phyloP scores from a whole-genome alignment of 2,113 vertebrate genomes.

The Centropristis striata region DNA sequence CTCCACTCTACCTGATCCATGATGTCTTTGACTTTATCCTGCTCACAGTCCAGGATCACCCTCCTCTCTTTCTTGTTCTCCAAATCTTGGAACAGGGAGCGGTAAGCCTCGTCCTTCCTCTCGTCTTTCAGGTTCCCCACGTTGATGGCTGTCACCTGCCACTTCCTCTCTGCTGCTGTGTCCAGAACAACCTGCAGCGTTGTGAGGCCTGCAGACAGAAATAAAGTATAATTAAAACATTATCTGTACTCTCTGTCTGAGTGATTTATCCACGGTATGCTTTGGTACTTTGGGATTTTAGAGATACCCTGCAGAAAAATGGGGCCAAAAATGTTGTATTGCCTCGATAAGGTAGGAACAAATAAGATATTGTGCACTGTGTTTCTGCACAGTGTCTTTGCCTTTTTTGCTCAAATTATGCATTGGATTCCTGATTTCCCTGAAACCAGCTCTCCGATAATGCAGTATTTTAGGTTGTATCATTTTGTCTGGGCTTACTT shows the following conservation, averaged over 20 bases:
- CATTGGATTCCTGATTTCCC: background rate
- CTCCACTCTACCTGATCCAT: conserved; percentile 92
- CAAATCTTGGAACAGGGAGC: conserved; percentile 97
- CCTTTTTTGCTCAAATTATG: background rate
- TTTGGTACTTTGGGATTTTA: background rate
- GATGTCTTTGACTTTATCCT: conserved; percentile 99
- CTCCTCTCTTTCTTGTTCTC: conserved; percentile 97
- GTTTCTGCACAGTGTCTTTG: background rate
- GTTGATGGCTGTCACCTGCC: conserved; percentile 99
- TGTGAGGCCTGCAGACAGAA: conserved; percentile 88
- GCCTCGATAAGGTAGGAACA: background rate
- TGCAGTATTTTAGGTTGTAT: background rate
- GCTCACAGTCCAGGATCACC: conserved; percentile 98
- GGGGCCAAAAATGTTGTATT: background rate
- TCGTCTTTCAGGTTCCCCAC: conserved; percentile 99
- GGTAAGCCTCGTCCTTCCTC: conserved; percentile 97
- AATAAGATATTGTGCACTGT: background rate
- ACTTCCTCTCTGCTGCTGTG: conserved; percentile 97
- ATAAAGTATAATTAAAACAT: background rate
- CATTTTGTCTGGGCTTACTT: background rate
- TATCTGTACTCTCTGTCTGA: background rate
- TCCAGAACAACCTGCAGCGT: conserved; percentile 98
- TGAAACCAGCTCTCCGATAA: background rate
- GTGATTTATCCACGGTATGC: background rate
- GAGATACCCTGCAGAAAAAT: background rate